Conservation (phyloP, 1,140 invertebrate genomes). For the Watersipora subatra region DNA sequence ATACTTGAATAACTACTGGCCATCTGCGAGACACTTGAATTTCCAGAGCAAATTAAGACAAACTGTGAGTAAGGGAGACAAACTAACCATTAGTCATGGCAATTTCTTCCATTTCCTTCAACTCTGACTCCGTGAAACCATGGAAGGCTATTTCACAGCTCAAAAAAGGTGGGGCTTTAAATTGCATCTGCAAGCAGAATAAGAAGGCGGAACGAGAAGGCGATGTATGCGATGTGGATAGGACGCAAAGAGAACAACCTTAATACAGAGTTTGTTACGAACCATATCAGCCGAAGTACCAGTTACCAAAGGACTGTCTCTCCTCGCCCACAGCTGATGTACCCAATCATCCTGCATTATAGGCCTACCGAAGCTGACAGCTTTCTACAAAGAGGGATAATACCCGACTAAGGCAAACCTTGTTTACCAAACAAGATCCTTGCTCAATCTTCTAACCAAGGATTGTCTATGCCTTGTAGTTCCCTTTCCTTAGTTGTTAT, state of each 20-base stretch:
- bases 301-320: constrained; percentile 52
- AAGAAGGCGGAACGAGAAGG: neutral
- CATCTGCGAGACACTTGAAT: neutral
- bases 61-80: no score
- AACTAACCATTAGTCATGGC: constrained; percentile 56
- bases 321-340: constrained; percentile 60
- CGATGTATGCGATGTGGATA: no score
- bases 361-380: constrained; percentile 71
- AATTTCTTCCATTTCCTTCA: constrained; percentile 76
- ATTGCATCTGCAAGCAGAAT: constrained; percentile 35
- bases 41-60: no score
- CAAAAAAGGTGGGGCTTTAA: constrained; percentile 73
- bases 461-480: neutral
- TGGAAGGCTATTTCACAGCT: constrained; percentile 71
- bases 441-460: neutral
- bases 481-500: neutral
- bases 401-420: neutral
- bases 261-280: neutral
- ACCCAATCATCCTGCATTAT: constrained; percentile 80
- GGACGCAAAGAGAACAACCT: no score
- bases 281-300: constrained; percentile 55
- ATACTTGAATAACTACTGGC: neutral
- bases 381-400: constrained; percentile 43
- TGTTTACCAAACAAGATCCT: neutral
- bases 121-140: constrained; percentile 74